Conservation (phyloP, 2,888 invertebrate species). For the Agonum fuliginosum region DNA sequence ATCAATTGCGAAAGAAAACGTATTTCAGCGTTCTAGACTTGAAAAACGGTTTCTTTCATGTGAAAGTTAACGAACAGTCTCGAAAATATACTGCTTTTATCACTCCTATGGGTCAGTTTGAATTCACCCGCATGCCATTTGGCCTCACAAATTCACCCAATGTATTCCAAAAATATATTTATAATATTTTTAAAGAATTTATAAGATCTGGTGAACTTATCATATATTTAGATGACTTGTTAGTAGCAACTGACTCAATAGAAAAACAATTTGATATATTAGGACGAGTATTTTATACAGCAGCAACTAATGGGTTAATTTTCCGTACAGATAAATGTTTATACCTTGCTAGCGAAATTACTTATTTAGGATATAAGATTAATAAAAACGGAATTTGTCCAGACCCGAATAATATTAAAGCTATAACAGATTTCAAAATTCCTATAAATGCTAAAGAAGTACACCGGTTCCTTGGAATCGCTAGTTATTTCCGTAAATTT, state of each 20-base stretch:
- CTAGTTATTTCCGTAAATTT: neutral
- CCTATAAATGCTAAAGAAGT: neutral
- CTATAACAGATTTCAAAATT: neutral
- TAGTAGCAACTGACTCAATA: neutral
- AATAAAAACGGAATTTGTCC: neutral
- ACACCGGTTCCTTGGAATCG: neutral
- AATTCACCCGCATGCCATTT: neutral
- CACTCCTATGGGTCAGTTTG: neutral
- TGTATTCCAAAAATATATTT: neutral
- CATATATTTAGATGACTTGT: neutral
- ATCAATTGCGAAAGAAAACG: neutral
- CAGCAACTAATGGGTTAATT: neutral
- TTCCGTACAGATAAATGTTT: neutral
- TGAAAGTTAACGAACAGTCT: neutral
- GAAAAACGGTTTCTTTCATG: neutral
- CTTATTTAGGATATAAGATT: neutral
- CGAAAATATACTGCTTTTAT: neutral
- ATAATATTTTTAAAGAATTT: neutral
- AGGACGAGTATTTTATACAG: neutral
- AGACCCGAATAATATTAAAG: neutral
- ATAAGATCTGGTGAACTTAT: neutral
- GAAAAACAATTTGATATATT: neutral
- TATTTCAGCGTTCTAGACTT: neutral
- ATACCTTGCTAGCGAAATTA: neutral
- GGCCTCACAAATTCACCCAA: neutral